Base-by-base conservation (phyloP, 1,140 invertebrate species). In the Anagrus nilaparvatae region DNA sequence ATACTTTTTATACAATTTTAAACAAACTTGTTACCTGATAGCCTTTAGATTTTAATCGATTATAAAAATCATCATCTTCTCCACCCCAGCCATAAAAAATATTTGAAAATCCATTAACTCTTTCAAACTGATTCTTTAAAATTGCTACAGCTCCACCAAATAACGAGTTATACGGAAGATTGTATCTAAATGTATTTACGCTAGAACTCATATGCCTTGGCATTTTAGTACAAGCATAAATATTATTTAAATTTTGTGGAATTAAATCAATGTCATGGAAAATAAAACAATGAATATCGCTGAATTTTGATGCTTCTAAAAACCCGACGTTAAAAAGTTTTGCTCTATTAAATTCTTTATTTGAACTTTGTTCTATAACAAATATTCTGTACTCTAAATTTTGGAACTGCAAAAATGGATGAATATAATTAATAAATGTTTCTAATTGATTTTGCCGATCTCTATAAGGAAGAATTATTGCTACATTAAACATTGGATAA, bases 241-340 rank as follows among this genome's bases (percentile, higher is more conserved):
- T 75, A 67, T 97, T 96, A 3, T 82, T 77, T 40, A 78, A 76
- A 65, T 87, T 87, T 49, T 95, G 74, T 9, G 94, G 94, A 41
- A 97, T 73, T 14, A 97, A 65, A 70, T 98, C 93, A 29, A 97
- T 86, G 61, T 98, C 93, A 65, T 97, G 93, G 54, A 98, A 84
- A 36, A 97, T 81, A 33, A 95, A 79, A 58, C 95, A 98, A 18
- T 87, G 79, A 64, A 80, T 90, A 33, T 79, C 75, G 41, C 73
- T 75, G 23, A 78, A 74, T 48, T 71, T 73, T 20, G 71, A 61
- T 0, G 88, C 86, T 54, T 89, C 80, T 4, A 73, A 61, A 48
- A 88, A 92, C 2, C 91, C 95, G 47, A 93, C 81, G 61, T 98
- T 97, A 53, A 97, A 82, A 7, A 98, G 72, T 61, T 91, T 89